Conservation (phyloP, 2,113 vertebrate species). For the Tachycineta bicolor region DNA sequence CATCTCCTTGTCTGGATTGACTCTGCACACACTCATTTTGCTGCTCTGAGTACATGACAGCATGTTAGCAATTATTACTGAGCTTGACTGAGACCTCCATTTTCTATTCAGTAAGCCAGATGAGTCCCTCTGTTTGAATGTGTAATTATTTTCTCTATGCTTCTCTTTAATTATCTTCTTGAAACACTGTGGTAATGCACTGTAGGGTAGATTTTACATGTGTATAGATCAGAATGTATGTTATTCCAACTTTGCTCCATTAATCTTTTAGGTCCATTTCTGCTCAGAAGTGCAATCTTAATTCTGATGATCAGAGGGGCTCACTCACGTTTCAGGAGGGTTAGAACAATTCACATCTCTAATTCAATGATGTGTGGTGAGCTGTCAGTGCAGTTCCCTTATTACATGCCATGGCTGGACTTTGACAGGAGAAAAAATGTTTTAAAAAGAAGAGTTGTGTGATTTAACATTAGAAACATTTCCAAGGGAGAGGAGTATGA, state of each 20-base stretch:
- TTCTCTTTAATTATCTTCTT: conserved; percentile 33
- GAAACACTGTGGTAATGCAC: background rate
- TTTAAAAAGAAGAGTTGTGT: background rate
- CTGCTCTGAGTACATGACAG: background rate
- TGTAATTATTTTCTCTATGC: conserved; percentile 40
- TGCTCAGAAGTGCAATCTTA: background rate
- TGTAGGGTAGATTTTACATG: background rate
- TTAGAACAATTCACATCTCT: background rate
- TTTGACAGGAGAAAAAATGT: background rate
- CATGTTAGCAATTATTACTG: background rate
- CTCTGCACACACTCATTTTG: background rate
- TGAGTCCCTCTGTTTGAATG: conserved; percentile 16
- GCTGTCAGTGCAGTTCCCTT: background rate
- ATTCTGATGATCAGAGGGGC: background rate
- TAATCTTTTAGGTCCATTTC: background rate
- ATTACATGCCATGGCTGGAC: background rate
- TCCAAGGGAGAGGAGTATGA: background rate
- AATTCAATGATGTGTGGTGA: background rate
- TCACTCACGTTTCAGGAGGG: background rate
- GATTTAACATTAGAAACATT: background rate
- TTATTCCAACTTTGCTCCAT: background rate
- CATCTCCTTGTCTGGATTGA: background rate
- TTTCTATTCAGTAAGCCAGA: conserved; percentile 24
- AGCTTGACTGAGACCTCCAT: background rate
- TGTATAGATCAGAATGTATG: background rate